A percentile compares a stretch with the other conserved stretches of the same genome.
phyloP scores from a whole-genome alignment of 2,888 invertebrate species.

The Sphaerophoria taeniata region DNA sequence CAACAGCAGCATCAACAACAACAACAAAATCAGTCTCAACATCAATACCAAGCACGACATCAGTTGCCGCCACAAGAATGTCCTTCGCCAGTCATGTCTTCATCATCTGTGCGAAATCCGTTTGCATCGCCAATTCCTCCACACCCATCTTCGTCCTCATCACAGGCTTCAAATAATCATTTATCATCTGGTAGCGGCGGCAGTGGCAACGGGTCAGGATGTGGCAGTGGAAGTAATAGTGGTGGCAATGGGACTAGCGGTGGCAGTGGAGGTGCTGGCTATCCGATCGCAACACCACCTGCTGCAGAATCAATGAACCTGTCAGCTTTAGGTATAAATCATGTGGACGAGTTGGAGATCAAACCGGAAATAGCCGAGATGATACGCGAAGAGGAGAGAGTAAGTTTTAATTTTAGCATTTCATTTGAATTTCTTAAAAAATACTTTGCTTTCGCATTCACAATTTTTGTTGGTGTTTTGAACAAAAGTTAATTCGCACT shows the following conservation, averaged over 20 bases:
- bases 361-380: constrained; percentile 97
- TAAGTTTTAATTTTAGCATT: constrained; percentile 85
- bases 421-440: background rate
- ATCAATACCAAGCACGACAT: constrained; percentile 65
- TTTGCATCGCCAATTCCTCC: constrained; percentile 81
- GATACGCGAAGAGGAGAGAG: constrained; percentile 98
- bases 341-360: constrained; percentile 93
- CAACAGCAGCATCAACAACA: constrained; percentile 39
- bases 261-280: constrained; percentile 49
- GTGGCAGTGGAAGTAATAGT: constrained; percentile 80
- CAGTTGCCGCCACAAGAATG: constrained; percentile 62
- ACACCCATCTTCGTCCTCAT: constrained; percentile 67
- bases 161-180: constrained; percentile 63
- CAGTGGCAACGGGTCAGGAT: constrained; percentile 74
- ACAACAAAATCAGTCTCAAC: constrained; percentile 61
- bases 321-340: constrained; percentile 79
- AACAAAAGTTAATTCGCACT: too few species aligned
- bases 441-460: too few species aligned
- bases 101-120: constrained; percentile 80
- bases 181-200: constrained; percentile 77
- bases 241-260: constrained; percentile 77
- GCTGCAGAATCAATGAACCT: constrained; percentile 61
- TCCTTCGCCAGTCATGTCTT: constrained; percentile 73
- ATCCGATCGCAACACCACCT: constrained; percentile 70
- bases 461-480: too few species aligned